phyloP scores from a whole-genome alignment of 2,888 invertebrate genomes.

The Helleia helle region DNA sequence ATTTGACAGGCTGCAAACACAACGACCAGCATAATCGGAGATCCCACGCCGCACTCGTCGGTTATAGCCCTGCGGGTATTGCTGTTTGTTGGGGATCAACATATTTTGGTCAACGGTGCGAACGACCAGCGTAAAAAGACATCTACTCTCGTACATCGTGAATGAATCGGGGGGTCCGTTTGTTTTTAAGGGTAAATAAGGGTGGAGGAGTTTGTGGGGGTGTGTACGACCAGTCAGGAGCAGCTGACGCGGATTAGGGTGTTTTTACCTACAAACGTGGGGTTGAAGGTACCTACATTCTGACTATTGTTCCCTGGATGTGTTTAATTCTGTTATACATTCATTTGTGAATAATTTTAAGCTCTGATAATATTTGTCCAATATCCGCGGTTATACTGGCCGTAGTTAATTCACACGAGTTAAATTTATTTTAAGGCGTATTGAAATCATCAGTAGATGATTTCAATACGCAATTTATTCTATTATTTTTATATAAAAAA shows the following conservation, averaged over 20 bases:
- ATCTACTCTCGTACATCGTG: constrained; percentile 26
- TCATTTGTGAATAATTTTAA: constrained; percentile 6
- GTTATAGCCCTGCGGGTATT: constrained; percentile 17
- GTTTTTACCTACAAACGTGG: constrained; percentile 65
- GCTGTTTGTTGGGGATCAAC: constrained; percentile 28
- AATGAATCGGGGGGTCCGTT: constrained; percentile 30
- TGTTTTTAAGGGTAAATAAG: constrained; percentile 37
- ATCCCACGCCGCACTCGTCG: constrained; percentile 23
- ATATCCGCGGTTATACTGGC: too few species aligned
- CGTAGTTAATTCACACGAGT: too few species aligned
- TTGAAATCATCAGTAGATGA: too few species aligned
- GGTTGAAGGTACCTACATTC: constrained; percentile 34
- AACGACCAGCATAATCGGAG: constrained; percentile 31
- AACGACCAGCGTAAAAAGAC: constrained; percentile 35
- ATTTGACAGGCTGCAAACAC: constrained; percentile 54
- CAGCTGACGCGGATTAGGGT: constrained; percentile 71
- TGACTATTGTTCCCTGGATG: constrained; percentile 23
- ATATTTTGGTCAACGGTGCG: constrained; percentile 26
- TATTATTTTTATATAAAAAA: too few species aligned
- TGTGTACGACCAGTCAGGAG: constrained; percentile 54
- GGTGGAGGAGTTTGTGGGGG: constrained; percentile 35
- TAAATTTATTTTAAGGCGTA: too few species aligned
- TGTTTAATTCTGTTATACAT: constrained; percentile 23
- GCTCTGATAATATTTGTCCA: too few species aligned
- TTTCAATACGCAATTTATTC: too few species aligned